A percentile compares a stretch with the other conserved stretches of the same genome.
Evolutionary conservation across 2,797 vertebrate genomes (phyloP).

Genomic region (Epinephelus awoara): DNA sequence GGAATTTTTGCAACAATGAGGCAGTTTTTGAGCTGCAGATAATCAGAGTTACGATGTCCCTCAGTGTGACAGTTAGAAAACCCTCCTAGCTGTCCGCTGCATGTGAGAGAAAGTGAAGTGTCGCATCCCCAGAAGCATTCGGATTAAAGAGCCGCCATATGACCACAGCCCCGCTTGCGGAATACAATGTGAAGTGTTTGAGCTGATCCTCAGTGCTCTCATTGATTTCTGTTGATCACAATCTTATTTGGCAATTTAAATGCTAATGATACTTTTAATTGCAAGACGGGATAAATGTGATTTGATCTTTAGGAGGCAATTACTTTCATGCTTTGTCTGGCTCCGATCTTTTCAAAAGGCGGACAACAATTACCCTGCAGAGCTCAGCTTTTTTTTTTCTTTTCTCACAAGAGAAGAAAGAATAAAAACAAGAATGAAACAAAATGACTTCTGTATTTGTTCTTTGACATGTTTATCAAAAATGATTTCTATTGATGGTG

Average conservation of each 20-base stretch:
- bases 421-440: conserved; percentile 70
- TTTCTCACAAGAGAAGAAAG: conserved; percentile 58
- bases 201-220: conserved; percentile 70
- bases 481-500: conserved; percentile 50
- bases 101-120: conserved; percentile 44
- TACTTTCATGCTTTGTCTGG: conserved; percentile 82
- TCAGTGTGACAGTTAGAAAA: conserved; percentile 42
- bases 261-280: conserved; percentile 90
- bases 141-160: conserved; percentile 46
- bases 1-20: conserved; percentile 32
- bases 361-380: conserved; percentile 69
- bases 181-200: conserved; percentile 58
- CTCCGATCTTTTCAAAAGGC: conserved; percentile 71
- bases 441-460: conserved; percentile 63
- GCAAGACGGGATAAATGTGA: conserved; percentile 80
- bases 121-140: conserved; percentile 49
- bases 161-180: conserved; percentile 37
- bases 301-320: conserved; percentile 84
- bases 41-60: conserved; percentile 57
- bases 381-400: conserved; percentile 51
- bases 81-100: neutral
- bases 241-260: conserved; percentile 89
- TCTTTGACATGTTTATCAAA: conserved; percentile 79
- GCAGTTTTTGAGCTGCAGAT: conserved; percentile 48
- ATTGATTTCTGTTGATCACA: conserved; percentile 87